Evolutionary conservation across 1,140 invertebrate genomes (phyloP).

Genomic region (Laupala kohalensis): DNA sequence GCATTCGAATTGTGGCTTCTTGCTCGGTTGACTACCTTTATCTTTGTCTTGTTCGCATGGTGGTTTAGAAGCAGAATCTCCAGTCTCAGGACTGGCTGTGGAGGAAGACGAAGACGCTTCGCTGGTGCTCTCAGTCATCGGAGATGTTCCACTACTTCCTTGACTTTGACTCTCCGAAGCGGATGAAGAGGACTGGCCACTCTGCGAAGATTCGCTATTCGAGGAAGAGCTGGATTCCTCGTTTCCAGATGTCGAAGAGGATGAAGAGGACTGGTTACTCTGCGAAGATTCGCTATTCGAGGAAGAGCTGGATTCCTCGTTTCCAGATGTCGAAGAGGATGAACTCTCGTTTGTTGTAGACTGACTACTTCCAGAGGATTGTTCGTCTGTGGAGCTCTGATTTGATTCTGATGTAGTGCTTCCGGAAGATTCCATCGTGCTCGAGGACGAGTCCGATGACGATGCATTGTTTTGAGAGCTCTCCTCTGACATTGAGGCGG

Average conservation of each 20-base stretch:
- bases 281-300: background rate
- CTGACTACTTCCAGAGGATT: background rate
- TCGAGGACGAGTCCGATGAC: background rate
- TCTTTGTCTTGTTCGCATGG: constrained; percentile 18
- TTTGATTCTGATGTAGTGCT: background rate
- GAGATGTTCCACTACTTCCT: background rate
- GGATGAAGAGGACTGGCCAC: background rate
- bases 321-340: background rate
- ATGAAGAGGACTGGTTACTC: background rate
- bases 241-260: background rate
- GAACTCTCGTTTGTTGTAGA: background rate
- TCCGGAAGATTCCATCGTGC: background rate
- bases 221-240: background rate
- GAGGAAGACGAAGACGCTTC: background rate
- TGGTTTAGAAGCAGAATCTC: constrained; percentile 12
- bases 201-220: background rate
- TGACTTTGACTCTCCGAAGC: background rate
- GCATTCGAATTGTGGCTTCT: constrained; percentile 27
- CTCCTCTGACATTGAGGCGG: background rate
- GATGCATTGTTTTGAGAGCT: background rate
- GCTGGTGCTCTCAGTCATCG: background rate
- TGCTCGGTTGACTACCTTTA: constrained; percentile 5
- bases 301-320: background rate
- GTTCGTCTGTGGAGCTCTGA: too few relatives aligned
- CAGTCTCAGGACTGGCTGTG: too few relatives aligned